Evolutionary conservation across 2,113 vertebrate species (phyloP), one percentile per base, ranked within the genome.

Genomic region (Talpa occidentalis): DNA sequence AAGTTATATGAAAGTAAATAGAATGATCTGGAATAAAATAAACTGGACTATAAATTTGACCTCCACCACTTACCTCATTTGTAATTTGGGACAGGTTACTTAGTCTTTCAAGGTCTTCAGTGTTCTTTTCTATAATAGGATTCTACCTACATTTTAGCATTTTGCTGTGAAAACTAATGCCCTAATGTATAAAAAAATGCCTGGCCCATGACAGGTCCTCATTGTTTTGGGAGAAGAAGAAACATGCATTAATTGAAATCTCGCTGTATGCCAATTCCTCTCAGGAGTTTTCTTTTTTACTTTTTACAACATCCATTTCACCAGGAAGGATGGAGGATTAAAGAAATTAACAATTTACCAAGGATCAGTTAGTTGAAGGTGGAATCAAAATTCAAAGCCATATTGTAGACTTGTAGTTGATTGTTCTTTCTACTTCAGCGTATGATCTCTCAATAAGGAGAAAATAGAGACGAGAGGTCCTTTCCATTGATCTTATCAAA

Each of bases 1-100:
- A 87, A 88, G 24, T 6, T 19, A 1, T 28, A 32, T 32, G 14
- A 70, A 14, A 8, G 1, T 62, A 72, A 40, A 72, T 17, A 87
- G 76, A 84, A 85, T 84, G 59, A 90, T 78, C 5, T 32, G 42
- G 22, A 88, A 66, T 82, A 62, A 94, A 92, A 83, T 3, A 87
- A 74, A 73, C 1, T 12, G 77, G 7, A n/a, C 4, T 3, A 79
- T 7, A 94, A 37, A 67, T 62, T 66, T 89, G 73, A 47, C 24
- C 62, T 91, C 60, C 24, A 67, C 17, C 17, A 42, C 28, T 60
- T 69, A 44, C 21, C n/a, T 28, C 37, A 2, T 67, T 9, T 78
- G 6, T 24, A 37, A 73, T 81, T 52, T 73, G n/a, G 10, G 28
- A 30, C 5, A 47, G 37, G 16, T 60, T 67, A 14, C 21, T 30